Base-by-base conservation (phyloP, 1,140 invertebrate genomes). In the Drosophila cardini region DNA sequence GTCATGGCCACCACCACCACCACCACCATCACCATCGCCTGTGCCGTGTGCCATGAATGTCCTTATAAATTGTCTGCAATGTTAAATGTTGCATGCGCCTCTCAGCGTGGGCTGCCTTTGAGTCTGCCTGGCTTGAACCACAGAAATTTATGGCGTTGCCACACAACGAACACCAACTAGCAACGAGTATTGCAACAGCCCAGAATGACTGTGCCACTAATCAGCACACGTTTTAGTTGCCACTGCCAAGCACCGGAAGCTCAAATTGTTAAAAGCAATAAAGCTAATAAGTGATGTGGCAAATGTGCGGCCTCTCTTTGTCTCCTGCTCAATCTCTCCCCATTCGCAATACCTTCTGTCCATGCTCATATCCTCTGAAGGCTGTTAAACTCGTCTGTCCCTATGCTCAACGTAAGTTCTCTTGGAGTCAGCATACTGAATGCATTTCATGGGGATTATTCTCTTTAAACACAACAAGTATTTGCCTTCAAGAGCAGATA, bases 201-300 rank as follows among this genome's bases (percentile, higher is more conserved):
- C 68, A 55, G 8, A 56, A 63, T 40, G 57, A 58, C 64, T 61
- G 64, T 69, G 72, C 72, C 83, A 86, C 83, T 86, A 87, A 86
- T 86, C 83, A 86, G 83, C 83, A 86, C 83, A 86, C 83, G 83
- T 86, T 86, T 87, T 87, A 87, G 82, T 70, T 71, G 78, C 63
- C 76, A 69, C 75, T 87, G 83, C 83, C 83, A 82, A 76, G 82
- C 67, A 61, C 72, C 86, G 83, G 83, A 87, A 83, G 84, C 81
- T 86, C 76, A 86, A 86, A 86, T 86, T 86, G 83, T 86, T 86
- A 86, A 86, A 86, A 86, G 83, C 83, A 87, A 86, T 86, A 86
- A 86, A 87, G 83, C 83, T 86, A 86, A 86, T 86, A 86, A 83
- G 83, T 86, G 83, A 87, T 86, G 83, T 86, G 83, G 83, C 83